These are phyloP conservation scores for Lepidostoma basale DNA, from an alignment of 1,140 invertebrate genomes.

Conservation along the genomic window DNA sequence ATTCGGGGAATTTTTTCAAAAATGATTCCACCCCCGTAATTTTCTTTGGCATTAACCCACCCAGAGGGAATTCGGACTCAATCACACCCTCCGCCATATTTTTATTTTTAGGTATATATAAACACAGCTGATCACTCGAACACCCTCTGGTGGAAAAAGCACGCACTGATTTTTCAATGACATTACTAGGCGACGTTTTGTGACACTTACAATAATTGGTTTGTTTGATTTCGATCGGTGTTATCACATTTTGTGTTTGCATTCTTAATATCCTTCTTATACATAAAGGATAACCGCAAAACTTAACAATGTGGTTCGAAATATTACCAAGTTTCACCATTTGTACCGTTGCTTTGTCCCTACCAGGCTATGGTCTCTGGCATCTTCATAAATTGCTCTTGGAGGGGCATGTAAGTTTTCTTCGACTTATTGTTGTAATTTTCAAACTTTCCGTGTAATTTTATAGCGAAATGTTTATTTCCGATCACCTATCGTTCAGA, in stretches of 20 bases:
- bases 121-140: constrained; percentile 31
- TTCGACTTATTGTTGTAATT: too few relatives aligned
- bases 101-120: constrained; percentile 35
- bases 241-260: not conserved
- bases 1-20: constrained; percentile 88
- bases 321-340: constrained; percentile 65
- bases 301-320: constrained; percentile 68
- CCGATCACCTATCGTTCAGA: too few relatives aligned
- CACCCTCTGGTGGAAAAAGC: constrained; percentile 25
- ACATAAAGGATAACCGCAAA: constrained; percentile 5
- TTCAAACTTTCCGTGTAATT: too few relatives aligned
- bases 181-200: too few relatives aligned
- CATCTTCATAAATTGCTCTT: constrained; percentile 63
- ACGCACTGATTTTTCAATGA: constrained; percentile 4
- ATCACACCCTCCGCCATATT: constrained; percentile 50
- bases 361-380: constrained; percentile 64
- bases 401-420: constrained; percentile 64
- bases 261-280: not conserved
- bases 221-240: not conserved
- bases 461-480: too few relatives aligned
- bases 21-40: constrained; percentile 92
- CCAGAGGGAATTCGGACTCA: constrained; percentile 78
- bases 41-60: constrained; percentile 90
- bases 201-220: not conserved
- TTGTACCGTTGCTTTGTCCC: constrained; percentile 60